Conservation (phyloP, 2,113 vertebrate species). For the Nothobranchius kuhntae region DNA sequence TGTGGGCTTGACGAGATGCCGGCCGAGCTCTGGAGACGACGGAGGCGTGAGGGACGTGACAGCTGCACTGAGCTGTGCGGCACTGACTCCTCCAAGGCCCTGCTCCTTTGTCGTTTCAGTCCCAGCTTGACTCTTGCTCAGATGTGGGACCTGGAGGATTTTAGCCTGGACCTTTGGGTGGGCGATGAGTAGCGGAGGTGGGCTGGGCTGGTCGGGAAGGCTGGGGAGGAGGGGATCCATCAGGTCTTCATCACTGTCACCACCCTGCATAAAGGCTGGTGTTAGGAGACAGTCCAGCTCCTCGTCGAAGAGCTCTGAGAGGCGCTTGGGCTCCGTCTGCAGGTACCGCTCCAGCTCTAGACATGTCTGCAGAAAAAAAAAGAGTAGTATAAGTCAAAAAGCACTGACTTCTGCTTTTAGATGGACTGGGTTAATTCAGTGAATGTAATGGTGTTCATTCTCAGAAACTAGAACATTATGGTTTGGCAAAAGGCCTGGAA, state of each 20-base stretch:
- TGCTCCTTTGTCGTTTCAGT: slow-evolving; percentile 82
- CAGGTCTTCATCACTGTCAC: slow-evolving; percentile 85
- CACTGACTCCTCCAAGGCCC: slow-evolving; percentile 87
- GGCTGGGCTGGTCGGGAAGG: slow-evolving; percentile 83
- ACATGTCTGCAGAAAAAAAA: slow-evolving; percentile 85
- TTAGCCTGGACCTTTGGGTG: slow-evolving; percentile 85
- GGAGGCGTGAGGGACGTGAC: slow-evolving; percentile 96
- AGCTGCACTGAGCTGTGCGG: slow-evolving; percentile 92
- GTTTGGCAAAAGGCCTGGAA: too few relatives aligned
- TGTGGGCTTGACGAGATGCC: slow-evolving; percentile 92
- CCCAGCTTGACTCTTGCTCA: slow-evolving; percentile 60
- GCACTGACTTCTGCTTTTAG: background rate
- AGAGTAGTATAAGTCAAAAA: slow-evolving; percentile 30
- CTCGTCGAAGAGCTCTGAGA: slow-evolving; percentile 92
- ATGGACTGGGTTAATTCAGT: too few relatives aligned
- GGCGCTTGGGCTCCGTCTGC: slow-evolving; percentile 92
- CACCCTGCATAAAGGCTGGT: slow-evolving; percentile 82
- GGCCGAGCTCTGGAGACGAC: slow-evolving; percentile 95
- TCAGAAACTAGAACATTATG: too few relatives aligned
- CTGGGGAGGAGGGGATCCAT: slow-evolving; percentile 86
- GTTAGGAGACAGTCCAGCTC: slow-evolving; percentile 91
- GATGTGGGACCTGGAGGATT: slow-evolving; percentile 80
- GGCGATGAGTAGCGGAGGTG: slow-evolving; percentile 74
- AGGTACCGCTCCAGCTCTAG: slow-evolving; percentile 96
- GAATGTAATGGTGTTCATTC: too few relatives aligned